phyloP scores from a whole-genome alignment of 2,113 vertebrate species.

The Colius striatus region DNA sequence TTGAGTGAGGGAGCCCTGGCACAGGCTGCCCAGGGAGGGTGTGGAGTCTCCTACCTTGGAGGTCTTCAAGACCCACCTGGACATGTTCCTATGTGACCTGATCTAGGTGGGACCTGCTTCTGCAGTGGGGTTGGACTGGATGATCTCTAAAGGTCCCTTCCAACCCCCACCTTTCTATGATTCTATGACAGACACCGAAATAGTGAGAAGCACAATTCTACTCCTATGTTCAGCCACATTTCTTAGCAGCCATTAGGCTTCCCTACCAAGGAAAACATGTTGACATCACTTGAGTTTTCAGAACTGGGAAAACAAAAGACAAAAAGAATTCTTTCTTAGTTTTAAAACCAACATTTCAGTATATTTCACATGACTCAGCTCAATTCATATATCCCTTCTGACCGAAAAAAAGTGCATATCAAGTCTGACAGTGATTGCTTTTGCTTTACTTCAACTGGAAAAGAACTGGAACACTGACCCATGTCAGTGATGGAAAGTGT shows the following conservation, averaged over 20 bases:
- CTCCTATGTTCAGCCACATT: neutral
- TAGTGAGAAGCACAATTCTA: neutral
- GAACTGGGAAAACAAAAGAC: neutral
- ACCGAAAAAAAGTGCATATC: neutral
- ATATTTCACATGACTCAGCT: neutral
- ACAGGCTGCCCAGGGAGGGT: too few species aligned
- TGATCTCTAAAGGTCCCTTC: too few species aligned
- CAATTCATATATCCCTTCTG: neutral
- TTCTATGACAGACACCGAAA: neutral
- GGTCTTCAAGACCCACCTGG: too few species aligned
- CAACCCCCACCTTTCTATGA: too few species aligned
- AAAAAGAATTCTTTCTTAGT: neutral
- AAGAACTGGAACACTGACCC: conserved; percentile 11
- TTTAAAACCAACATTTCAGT: neutral
- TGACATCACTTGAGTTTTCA: neutral
- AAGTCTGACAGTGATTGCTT: neutral
- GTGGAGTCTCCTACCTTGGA: too few species aligned
- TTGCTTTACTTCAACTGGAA: neutral
- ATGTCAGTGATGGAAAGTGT: neutral
- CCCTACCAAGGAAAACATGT: fast-evolving
- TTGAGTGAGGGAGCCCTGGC: too few species aligned
- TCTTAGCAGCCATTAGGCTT: neutral
- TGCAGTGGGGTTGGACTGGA: too few species aligned
- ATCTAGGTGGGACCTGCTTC: too few species aligned
- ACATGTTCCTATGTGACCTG: too few species aligned